Percentiles rank a stretch among this genome's conserved stretches.
Evolutionary conservation across 2,113 vertebrate species (phyloP).

Genomic region (Glaucomys volans): DNA sequence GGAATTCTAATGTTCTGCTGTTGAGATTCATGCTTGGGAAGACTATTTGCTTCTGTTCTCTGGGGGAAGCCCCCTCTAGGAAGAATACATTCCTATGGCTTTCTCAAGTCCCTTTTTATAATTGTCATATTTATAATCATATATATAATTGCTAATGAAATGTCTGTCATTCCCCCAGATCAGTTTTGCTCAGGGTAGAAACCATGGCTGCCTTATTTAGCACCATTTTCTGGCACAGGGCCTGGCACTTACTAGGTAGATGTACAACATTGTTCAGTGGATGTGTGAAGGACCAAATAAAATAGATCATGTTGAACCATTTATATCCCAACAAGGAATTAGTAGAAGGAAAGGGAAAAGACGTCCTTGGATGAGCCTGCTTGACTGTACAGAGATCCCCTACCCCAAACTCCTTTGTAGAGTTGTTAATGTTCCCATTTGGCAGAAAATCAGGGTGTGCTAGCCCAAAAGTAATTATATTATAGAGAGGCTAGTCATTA

Average conservation of each 20-base stretch:
- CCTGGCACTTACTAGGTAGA: not conserved
- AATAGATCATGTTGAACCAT: not conserved
- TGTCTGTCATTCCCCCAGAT: not conserved
- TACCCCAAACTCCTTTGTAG: conserved; percentile 23
- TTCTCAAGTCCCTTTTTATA: not conserved
- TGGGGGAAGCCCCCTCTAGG: not conserved
- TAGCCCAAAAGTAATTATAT: conserved; percentile 58
- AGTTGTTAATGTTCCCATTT: conserved; percentile 48
- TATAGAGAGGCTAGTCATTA: conserved; percentile 45
- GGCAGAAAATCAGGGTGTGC: conserved; percentile 36
- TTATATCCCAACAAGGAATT: not conserved
- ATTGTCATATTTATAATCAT: conserved; percentile 14
- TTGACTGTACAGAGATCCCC: not conserved
- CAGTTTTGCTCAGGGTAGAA: not conserved
- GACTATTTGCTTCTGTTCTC: not conserved
- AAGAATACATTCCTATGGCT: not conserved
- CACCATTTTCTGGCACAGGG: not conserved
- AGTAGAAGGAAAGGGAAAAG: not conserved
- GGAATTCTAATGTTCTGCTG: not conserved
- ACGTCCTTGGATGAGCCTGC: not conserved
- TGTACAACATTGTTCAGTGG: not conserved
- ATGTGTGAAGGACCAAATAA: conserved; percentile 14
- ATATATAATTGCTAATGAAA: conserved; percentile 4
- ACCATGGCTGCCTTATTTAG: not conserved
- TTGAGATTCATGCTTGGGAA: not conserved